These are phyloP conservation scores for Coregonus ussuriensis DNA, from an alignment of 2,797 vertebrate genomes.

Conservation along the genomic window DNA sequence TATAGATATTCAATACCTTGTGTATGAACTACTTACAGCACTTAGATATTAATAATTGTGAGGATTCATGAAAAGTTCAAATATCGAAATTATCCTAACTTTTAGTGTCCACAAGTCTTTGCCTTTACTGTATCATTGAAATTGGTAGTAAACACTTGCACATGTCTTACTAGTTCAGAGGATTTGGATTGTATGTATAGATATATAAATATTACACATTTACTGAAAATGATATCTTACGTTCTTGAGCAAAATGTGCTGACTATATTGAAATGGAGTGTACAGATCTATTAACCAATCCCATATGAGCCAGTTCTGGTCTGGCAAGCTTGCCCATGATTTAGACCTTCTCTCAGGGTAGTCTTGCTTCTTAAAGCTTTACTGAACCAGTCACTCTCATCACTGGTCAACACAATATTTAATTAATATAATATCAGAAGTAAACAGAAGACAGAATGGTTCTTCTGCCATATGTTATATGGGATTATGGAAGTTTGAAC, in stretches of 20 bases:
- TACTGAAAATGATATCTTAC: constrained; percentile 76
- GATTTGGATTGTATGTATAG: constrained; percentile 81
- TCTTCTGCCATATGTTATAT: constrained; percentile 49
- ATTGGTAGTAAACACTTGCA: constrained; percentile 76
- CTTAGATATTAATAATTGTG: constrained; percentile 79
- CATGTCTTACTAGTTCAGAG: constrained; percentile 80
- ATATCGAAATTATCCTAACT: constrained; percentile 58
- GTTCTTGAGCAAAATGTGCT: constrained; percentile 79
- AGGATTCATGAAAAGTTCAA: constrained; percentile 67
- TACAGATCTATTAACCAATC: constrained; percentile 85
- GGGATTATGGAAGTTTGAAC: constrained; percentile 51
- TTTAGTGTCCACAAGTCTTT: constrained; percentile 74
- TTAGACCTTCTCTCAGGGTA: constrained; percentile 86
- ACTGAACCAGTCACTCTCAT: constrained; percentile 76
- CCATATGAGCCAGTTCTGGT: constrained; percentile 76
- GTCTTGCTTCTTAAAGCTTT: constrained; percentile 83
- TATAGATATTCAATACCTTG: constrained; percentile 78
- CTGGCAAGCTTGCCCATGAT: constrained; percentile 81
- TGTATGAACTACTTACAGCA: constrained; percentile 74
- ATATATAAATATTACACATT: constrained; percentile 79
- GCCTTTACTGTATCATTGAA: constrained; percentile 80
- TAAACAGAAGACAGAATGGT: constrained; percentile 44
- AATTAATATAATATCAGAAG: constrained; percentile 43
- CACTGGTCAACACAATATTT: constrained; percentile 57
- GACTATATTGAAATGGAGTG: constrained; percentile 82